Percentiles rank a stretch among this genome's conserved stretches.
phyloP scores from a whole-genome alignment of 2,113 vertebrate species.

The Alligator sinensis region DNA sequence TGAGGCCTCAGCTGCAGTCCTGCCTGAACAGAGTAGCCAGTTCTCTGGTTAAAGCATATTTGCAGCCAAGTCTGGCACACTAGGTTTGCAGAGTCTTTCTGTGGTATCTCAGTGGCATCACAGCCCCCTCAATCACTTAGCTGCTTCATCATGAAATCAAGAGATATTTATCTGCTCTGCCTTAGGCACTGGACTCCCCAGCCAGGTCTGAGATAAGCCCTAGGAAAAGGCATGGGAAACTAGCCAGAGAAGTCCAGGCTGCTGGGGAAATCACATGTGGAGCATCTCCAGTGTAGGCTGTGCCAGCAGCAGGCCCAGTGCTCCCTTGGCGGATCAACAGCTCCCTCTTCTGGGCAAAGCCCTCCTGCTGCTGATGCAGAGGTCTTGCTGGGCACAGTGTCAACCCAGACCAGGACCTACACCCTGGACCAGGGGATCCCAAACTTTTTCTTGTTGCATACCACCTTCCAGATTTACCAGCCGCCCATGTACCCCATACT shows the following conservation, averaged over 20 bases:
- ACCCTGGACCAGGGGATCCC: fast-evolving
- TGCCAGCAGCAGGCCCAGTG: neutral
- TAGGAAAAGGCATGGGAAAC: neutral
- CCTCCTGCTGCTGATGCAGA: fast-evolving
- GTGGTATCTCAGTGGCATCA: neutral
- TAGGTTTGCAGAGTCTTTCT: no score
- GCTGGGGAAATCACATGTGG: neutral
- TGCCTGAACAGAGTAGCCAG: neutral
- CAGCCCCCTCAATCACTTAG: neutral
- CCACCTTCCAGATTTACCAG: no score
- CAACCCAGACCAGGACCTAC: neutral
- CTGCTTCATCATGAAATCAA: no score
- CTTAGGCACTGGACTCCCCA: neutral
- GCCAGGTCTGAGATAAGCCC: no score
- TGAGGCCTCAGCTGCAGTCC: neutral
- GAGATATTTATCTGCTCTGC: no score
- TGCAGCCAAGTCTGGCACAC: no score
- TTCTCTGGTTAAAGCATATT: no score
- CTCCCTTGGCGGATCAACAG: neutral
- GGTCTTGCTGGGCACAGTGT: neutral
- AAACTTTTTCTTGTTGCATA: no score
- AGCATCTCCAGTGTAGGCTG: neutral
- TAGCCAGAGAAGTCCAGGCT: no score
- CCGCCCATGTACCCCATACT: no score
- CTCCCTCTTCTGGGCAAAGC: slow-evolving; percentile 6